phyloP scores from a whole-genome alignment of 2,113 vertebrate genomes.

The Pomatorhinus ruficollis region DNA sequence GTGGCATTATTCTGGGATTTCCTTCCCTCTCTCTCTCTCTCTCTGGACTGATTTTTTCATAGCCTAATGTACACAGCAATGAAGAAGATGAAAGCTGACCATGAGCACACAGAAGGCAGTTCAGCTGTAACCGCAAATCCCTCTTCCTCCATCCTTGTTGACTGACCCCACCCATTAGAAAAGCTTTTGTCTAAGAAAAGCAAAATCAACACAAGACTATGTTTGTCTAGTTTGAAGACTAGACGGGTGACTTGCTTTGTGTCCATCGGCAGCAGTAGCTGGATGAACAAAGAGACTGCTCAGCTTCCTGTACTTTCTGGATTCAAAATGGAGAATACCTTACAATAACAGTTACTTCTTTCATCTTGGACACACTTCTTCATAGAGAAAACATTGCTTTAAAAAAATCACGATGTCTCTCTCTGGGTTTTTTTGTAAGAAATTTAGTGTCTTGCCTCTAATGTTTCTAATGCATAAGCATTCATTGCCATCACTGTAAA shows the following conservation, averaged over 20 bases:
- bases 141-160: constrained; percentile 52
- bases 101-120: constrained; percentile 23
- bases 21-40: neutral
- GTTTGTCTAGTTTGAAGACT: neutral
- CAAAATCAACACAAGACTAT: constrained; percentile 41
- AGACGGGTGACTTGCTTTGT: constrained; percentile 48
- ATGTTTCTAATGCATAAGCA: neutral
- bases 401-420: neutral
- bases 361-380: neutral
- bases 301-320: constrained; percentile 49
- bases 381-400: neutral
- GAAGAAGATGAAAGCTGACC: constrained; percentile 63
- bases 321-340: constrained; percentile 52
- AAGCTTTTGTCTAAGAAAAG: constrained; percentile 56
- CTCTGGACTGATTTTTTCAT: neutral
- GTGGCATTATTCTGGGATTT: neutral
- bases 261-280: constrained; percentile 64
- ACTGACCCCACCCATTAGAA: constrained; percentile 29
- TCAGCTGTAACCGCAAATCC: constrained; percentile 49
- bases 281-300: constrained; percentile 59
- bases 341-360: constrained; percentile 15
- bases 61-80: constrained; percentile 12
- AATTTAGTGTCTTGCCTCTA: neutral
- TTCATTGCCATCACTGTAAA: neutral
- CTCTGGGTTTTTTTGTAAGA: neutral